Evolutionary conservation across 2,797 vertebrate genomes (phyloP), one percentile per base, ranked within the genome.

Genomic region (Decapterus maruadsi): DNA sequence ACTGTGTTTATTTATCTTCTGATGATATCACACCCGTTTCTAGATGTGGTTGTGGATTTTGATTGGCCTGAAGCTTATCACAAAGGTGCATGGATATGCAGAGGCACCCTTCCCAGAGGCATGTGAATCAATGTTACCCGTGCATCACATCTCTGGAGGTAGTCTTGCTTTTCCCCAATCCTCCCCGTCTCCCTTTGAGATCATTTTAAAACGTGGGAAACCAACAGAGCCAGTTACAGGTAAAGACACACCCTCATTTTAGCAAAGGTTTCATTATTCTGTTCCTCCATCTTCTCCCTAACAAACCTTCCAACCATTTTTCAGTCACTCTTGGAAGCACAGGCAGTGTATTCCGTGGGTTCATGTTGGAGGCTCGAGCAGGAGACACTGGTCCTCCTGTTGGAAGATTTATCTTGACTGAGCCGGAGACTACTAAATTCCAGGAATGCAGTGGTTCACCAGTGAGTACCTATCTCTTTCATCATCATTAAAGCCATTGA

Each of bases 351-450:
- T 93, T 93, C 19, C 0, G 0, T 0, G 92, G 91, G 12, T 93
- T 92, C 62, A 72, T 93, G 87, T 43, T 93, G 77, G 42, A 83
- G 70, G 89, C 90, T 71, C 72, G 46, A 48, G 7, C 8, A 36
- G 6, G 8, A 8, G 6, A 36, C 8, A 7, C 34, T 8, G 34
- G 6, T 34, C 0, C 0, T 2, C 26, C 56, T 14, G 56, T 77
- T 17, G 92, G 92, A 36, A 57, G 0, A 26, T 93, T 93, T 55
- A 67, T 36, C 26, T 0, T n/a, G 4, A 19, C 84, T 42, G 13
- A 87, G 26, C 0, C 0, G 10, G 16, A 0, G 0, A 0, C 26
- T 26, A 0, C 0, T 42, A 4, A 0, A 1, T 38, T 84, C 59
- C 54, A 90, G 66, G 0, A 0, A 0, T 92, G 90, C 31, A 0